phyloP scores from a whole-genome alignment of 2,888 invertebrate species.

The Bhutanitis thaidina region DNA sequence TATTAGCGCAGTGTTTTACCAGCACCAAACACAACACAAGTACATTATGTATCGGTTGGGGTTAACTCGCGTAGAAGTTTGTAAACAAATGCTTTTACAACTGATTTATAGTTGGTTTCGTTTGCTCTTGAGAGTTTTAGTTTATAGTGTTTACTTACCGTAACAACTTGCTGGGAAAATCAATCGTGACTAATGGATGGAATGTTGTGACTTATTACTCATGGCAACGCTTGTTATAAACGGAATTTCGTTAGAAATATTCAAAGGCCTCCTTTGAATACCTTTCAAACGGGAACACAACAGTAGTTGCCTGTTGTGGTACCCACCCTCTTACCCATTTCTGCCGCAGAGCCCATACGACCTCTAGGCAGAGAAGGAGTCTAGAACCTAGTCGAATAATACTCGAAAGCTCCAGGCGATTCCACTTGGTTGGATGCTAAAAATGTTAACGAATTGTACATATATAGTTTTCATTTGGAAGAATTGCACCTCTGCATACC shows the following conservation, averaged over 20 bases:
- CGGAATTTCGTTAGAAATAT: not conserved
- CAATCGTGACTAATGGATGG: slow-evolving; percentile 11
- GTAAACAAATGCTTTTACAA: slow-evolving; percentile 15
- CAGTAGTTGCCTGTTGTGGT: no score
- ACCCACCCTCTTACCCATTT: no score
- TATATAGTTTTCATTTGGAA: no score
- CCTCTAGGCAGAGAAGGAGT: no score
- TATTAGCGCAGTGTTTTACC: not conserved
- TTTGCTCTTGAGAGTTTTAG: slow-evolving; percentile 1
- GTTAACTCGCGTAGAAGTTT: slow-evolving; percentile 8
- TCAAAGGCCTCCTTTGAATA: no score
- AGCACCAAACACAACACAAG: not conserved
- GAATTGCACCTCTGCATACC: no score
- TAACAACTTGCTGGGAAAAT: slow-evolving; percentile 8
- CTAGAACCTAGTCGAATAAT: no score
- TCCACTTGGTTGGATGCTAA: no score
- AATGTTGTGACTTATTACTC: not conserved
- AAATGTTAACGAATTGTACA: no score
- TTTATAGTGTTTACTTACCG: slow-evolving; percentile 14
- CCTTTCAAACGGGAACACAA: no score
- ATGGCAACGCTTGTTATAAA: not conserved
- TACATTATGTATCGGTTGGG: not conserved
- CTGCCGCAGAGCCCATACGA: no score
- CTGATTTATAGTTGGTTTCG: slow-evolving; percentile 14
- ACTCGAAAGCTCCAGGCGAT: no score